Evolutionary conservation across 1,140 invertebrate species (phyloP), one percentile per base, ranked within the genome.

Genomic region (Scaptodrosophila lebanonensis): DNA sequence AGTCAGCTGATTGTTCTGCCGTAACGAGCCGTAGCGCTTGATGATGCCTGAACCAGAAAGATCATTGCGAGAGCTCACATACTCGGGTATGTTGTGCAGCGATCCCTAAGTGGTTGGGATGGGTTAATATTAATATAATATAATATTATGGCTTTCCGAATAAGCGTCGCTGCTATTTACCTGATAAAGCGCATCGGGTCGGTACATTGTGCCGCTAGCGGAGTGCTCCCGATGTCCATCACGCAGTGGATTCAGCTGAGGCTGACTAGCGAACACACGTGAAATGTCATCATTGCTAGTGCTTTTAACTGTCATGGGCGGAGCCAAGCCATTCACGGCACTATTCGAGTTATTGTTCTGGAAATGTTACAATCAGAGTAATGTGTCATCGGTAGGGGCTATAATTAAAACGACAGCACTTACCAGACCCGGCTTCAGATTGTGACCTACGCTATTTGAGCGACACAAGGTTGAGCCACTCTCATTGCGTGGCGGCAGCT

Each of bases 111-210:
- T n/a, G n/a, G n/a, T 11, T 8, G 11, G 6, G 45, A n/a, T 27
- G 9, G 8, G 16, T 40, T 12, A 9, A 35, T 13, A 22, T 5
- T 33, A 13, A 17, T 30, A 25, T 33, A 13, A 7, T 6, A 69
- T 11, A 67, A 60, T 54, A 60, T 20, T 57, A 29, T 88, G 90
- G 76, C 86, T 87, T 16, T 12, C 93, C 86, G 47, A 9, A 11
- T 45, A 0, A 96, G 88, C 71, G 43, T 0, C 1, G 3, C 4
- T 13, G 3, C 22, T 30, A n/a, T 93, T 95, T 48, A 94, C 94
- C 70, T 93, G 93, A 84, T 97, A 97, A 65, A 98, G 92, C 1
- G 96, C 92, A 85, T 98, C 96, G 35, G 93, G 93, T 15, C 95
- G 88, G 75, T 93, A 91, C 90, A 96, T 91, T n/a, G 95, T 91